Evolutionary conservation across 1,140 invertebrate genomes (phyloP).

Genomic region (Hirudo medicinalis): DNA sequence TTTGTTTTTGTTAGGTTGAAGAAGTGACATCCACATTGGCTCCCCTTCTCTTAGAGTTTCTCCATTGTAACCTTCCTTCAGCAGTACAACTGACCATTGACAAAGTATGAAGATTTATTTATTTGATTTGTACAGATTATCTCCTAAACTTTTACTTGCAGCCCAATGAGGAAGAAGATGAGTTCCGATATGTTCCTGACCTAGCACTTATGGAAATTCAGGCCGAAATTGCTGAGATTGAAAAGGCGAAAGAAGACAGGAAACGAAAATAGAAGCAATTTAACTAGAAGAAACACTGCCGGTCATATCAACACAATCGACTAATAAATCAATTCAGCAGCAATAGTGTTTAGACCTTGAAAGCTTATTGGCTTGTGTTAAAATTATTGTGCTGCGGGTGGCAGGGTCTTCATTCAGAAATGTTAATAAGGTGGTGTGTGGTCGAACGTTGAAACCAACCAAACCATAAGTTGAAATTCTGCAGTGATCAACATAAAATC

Average conservation of each 20-base stretch:
- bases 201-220: slow-evolving; percentile 26
- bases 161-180: slow-evolving; percentile 27
- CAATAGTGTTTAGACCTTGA: no score
- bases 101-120: slow-evolving; percentile 22
- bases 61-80: slow-evolving; percentile 25
- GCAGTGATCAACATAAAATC: no score
- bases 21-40: slow-evolving; percentile 24
- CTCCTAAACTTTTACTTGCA: slow-evolving; percentile 15
- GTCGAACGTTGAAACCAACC: no score
- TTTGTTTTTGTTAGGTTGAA: slow-evolving; percentile 23
- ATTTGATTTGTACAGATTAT: background rate
- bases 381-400: no score
- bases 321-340: no score
- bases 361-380: no score
- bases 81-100: slow-evolving; percentile 25
- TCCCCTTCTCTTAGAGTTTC: slow-evolving; percentile 25
- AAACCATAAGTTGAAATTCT: no score
- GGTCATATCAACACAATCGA: no score
- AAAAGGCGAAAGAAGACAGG: slow-evolving; percentile 25
- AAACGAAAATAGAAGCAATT: slow-evolving; percentile 2
- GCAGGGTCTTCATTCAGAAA: no score
- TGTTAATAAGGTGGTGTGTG: no score
- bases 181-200: slow-evolving; percentile 29
- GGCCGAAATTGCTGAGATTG: slow-evolving; percentile 25
- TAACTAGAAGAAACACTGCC: no score